phyloP scores from a whole-genome alignment of 2,113 vertebrate genomes.

The Pholis gunnellus region DNA sequence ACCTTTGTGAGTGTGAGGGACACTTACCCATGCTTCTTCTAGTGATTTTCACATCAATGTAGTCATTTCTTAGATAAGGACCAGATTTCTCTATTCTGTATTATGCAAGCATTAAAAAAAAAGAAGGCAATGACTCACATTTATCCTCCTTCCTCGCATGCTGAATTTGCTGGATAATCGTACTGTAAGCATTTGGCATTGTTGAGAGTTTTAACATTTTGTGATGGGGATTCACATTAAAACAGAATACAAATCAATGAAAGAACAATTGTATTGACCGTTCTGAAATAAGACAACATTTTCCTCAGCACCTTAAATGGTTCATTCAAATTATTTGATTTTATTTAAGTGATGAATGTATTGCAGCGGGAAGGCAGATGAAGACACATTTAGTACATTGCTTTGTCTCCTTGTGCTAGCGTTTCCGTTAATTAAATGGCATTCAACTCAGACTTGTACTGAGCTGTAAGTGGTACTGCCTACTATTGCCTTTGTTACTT shows the following conservation, averaged over 20 bases:
- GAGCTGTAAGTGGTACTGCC: neutral
- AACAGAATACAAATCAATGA: neutral
- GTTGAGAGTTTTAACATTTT: neutral
- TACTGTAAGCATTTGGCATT: neutral
- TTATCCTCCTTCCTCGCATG: conserved; percentile 4
- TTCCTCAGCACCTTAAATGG: neutral
- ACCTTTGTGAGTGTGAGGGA: neutral
- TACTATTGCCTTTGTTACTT: neutral
- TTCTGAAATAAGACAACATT: too few relatives aligned
- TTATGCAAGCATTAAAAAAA: neutral
- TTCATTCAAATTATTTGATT: neutral
- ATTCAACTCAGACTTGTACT: neutral
- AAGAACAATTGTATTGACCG: neutral
- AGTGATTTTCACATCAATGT: neutral
- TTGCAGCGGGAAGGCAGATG: neutral
- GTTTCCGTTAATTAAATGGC: neutral
- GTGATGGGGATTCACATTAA: neutral
- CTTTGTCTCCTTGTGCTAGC: neutral
- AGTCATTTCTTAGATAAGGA: neutral
- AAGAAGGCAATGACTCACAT: neutral
- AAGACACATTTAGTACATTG: neutral
- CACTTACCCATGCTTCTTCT: neutral
- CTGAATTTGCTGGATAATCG: neutral
- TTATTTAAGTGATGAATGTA: neutral
- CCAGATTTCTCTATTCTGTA: neutral